These are phyloP conservation scores for Parnassius glacialis DNA, from an alignment of 2,888 invertebrate genomes.

Conservation along the genomic window DNA sequence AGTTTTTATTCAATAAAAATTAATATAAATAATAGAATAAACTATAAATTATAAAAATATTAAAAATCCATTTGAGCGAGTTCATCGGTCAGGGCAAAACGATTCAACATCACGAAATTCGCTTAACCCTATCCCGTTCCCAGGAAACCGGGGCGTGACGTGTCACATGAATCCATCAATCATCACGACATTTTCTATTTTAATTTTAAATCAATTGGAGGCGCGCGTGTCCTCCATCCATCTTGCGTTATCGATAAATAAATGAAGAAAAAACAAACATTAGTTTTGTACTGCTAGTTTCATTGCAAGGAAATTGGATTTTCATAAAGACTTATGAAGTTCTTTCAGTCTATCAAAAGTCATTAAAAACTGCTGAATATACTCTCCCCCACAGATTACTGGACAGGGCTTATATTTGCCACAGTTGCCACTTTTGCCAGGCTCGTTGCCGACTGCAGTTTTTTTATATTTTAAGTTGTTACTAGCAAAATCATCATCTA, in stretches of 20 bases:
- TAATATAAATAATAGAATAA: not conserved
- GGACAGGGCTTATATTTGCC: no score
- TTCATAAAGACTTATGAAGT: not conserved
- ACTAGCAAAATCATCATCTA: no score
- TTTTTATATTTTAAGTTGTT: no score
- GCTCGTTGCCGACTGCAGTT: no score
- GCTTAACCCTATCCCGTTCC: conserved; percentile 61
- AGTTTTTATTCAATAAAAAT: no score
- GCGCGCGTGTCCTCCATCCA: conserved; percentile 72
- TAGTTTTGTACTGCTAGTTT: conserved; percentile 4
- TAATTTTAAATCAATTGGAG: conserved; percentile 77
- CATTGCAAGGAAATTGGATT: conserved; percentile 30
- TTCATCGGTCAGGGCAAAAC: conserved; percentile 23
- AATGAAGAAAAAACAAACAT: conserved; percentile 28
- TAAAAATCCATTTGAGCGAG: conserved; percentile 1
- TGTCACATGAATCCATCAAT: conserved; percentile 57
- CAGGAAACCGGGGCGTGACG: conserved; percentile 64
- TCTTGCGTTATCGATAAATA: conserved; percentile 63
- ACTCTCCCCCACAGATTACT: no score
- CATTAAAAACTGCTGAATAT: no score
- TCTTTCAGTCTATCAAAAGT: no score
- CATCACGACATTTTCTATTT: conserved; percentile 53
- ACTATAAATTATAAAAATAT: conserved; percentile 3
- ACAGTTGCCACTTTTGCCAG: no score
- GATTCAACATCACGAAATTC: conserved; percentile 51